A percentile compares a stretch with the other conserved stretches of the same genome.
Evolutionary conservation across 2,888 invertebrate species (phyloP).

Genomic region (Drosophila sordidula): DNA sequence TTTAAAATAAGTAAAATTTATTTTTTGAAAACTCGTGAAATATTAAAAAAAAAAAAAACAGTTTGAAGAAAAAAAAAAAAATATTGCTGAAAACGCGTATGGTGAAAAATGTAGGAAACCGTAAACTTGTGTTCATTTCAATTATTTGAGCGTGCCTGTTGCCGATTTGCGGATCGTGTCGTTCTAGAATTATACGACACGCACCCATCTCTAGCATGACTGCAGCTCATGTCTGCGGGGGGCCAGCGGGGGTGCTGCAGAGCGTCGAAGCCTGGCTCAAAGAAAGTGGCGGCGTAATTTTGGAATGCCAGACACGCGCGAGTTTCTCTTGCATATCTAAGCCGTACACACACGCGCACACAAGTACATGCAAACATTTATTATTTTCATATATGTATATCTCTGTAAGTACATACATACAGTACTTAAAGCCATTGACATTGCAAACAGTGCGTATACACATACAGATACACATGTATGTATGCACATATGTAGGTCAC

Average conservation of each 20-base stretch:
- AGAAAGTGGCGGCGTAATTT: conserved; percentile 51
- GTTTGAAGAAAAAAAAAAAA: too few species aligned
- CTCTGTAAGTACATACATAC: conserved; percentile 17
- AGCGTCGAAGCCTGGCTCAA: conserved; percentile 34
- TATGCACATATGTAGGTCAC: conserved; percentile 48
- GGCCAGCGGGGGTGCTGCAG: background rate
- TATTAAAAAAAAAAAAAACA: too few species aligned
- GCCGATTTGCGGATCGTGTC: background rate
- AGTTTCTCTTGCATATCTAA: conserved; percentile 55
- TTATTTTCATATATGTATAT: conserved; percentile 8
- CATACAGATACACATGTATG: conserved; percentile 8
- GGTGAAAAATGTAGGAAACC: too few species aligned
- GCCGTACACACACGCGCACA: conserved; percentile 25
- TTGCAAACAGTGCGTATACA: conserved; percentile 23
- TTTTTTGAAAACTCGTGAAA: too few species aligned
- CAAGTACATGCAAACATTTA: conserved; percentile 28
- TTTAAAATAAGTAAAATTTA: too few species aligned
- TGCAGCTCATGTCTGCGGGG: conserved; percentile 12
- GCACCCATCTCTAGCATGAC: conserved; percentile 9
- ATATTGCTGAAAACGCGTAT: too few species aligned
- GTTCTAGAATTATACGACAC: background rate
- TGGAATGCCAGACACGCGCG: conserved; percentile 52
- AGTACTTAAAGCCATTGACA: conserved; percentile 45
- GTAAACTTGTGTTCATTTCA: too few species aligned
- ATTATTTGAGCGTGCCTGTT: too few species aligned